Evolutionary conservation across 2,888 invertebrate species (phyloP).

Genomic region (Platycheirus albimanus): DNA sequence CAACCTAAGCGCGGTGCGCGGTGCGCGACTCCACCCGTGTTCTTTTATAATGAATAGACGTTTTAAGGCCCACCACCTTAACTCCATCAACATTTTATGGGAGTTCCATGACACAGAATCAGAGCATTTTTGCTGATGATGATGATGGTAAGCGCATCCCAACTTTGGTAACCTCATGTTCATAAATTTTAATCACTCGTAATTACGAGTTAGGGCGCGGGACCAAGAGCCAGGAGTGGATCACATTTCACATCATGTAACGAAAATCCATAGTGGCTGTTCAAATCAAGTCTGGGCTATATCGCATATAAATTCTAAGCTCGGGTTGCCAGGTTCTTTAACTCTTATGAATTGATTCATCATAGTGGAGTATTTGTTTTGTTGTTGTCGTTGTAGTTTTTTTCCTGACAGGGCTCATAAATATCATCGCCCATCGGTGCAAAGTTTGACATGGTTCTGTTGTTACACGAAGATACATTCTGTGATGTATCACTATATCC

Average conservation of each 20-base stretch:
- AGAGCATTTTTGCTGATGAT: slow-evolving; percentile 12
- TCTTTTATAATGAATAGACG: slow-evolving; percentile 40
- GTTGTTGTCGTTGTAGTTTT: slow-evolving; percentile 24
- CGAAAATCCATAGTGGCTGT: slow-evolving; percentile 18
- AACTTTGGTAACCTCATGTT: slow-evolving; percentile 59
- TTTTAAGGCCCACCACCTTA: slow-evolving; percentile 36
- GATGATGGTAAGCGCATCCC: slow-evolving; percentile 40
- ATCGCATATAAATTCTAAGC: slow-evolving; percentile 52
- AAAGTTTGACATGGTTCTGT: slow-evolving; percentile 68
- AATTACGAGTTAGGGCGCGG: slow-evolving; percentile 33
- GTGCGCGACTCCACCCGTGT: slow-evolving; percentile 58
- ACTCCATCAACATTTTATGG: slow-evolving; percentile 31
- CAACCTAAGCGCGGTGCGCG: slow-evolving; percentile 50
- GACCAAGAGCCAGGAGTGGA: not conserved
- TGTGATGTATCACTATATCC: slow-evolving; percentile 38
- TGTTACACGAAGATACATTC: slow-evolving; percentile 65
- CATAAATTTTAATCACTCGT: slow-evolving; percentile 66
- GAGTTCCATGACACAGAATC: slow-evolving; percentile 56
- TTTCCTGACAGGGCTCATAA: slow-evolving; percentile 59
- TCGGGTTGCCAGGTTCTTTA: slow-evolving; percentile 24
- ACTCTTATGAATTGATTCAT: slow-evolving; percentile 46
- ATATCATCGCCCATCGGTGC: slow-evolving; percentile 44
- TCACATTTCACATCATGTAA: slow-evolving; percentile 29
- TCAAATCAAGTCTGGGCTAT: slow-evolving; percentile 52
- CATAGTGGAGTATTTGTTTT: slow-evolving; percentile 13